Evolutionary conservation across 2,888 invertebrate species (phyloP).

Genomic region (Brassicogethes aeneus): DNA sequence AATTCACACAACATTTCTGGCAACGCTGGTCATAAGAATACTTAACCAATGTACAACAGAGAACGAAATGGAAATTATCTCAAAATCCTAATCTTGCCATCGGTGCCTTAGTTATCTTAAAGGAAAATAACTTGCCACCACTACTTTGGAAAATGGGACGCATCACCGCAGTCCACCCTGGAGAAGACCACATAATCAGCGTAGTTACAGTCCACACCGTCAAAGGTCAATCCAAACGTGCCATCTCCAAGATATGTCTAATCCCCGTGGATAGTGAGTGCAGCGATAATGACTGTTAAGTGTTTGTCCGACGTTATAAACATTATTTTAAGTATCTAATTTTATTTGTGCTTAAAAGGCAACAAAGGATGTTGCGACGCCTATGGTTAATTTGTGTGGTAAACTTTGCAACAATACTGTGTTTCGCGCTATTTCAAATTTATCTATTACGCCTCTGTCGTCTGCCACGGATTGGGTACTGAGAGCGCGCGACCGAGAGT

Average conservation of each 20-base stretch:
- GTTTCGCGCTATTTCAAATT: no score
- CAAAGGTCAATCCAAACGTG: not conserved
- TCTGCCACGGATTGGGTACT: no score
- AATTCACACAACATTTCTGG: slow-evolving; percentile 15
- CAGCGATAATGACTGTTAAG: no score
- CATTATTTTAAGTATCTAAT: no score
- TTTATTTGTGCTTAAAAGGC: no score
- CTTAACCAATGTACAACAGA: slow-evolving; percentile 11
- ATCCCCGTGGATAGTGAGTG: no score
- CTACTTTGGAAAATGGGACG: not conserved
- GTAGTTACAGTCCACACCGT: not conserved
- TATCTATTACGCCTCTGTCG: no score
- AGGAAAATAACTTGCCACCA: not conserved
- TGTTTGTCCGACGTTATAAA: no score
- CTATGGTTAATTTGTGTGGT: no score
- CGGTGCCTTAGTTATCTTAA: not conserved
- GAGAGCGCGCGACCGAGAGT: no score
- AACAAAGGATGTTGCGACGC: no score
- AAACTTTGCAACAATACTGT: no score
- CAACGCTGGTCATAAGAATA: slow-evolving; percentile 15
- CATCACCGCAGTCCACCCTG: not conserved
- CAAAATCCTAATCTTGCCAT: not conserved
- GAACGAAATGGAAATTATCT: slow-evolving; percentile 12
- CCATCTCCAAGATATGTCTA: not conserved
- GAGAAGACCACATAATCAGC: not conserved